Evolutionary conservation across 2,888 invertebrate species (phyloP).

Genomic region (Criorhina ranunculi): DNA sequence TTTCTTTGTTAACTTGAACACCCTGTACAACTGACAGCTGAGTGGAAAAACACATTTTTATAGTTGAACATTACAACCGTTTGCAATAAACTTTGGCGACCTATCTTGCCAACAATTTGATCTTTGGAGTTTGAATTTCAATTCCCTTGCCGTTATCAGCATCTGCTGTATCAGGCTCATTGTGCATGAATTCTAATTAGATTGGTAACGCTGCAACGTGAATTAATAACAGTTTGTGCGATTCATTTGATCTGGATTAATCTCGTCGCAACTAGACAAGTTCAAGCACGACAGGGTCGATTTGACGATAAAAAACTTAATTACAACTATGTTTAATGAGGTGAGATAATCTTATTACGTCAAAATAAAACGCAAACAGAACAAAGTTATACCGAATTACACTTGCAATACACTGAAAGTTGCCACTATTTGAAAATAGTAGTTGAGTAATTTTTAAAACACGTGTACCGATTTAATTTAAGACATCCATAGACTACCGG

Average conservation of each 20-base stretch:
- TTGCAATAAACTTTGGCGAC: constrained; percentile 10
- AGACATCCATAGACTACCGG: background rate
- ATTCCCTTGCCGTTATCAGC: constrained; percentile 19
- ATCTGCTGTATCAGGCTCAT: constrained; percentile 10
- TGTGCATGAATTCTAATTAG: constrained; percentile 24
- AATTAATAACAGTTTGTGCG: constrained; percentile 20
- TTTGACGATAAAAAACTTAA: background rate
- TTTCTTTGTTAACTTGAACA: too few relatives aligned
- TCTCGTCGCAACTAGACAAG: constrained; percentile 40
- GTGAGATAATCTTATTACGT: too few relatives aligned
- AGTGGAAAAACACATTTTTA: background rate
- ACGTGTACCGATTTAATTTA: background rate
- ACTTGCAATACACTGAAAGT: too few relatives aligned
- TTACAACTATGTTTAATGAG: constrained; percentile 11
- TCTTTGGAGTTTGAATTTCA: constrained; percentile 43
- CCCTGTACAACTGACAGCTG: too few relatives aligned
- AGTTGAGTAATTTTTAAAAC: too few relatives aligned
- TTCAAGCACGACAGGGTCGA: constrained; percentile 31
- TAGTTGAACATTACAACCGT: constrained; percentile 3
- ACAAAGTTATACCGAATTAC: too few relatives aligned
- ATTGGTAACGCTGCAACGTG: constrained; percentile 2
- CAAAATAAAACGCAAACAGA: background rate
- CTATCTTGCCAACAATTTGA: constrained; percentile 8
- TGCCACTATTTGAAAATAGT: too few relatives aligned
- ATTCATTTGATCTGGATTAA: constrained; percentile 31